Percentiles rank a stretch among this genome's conserved stretches.
Evolutionary conservation across 2,797 vertebrate genomes (phyloP).

Genomic region (Aselliscus stoliczkanus): DNA sequence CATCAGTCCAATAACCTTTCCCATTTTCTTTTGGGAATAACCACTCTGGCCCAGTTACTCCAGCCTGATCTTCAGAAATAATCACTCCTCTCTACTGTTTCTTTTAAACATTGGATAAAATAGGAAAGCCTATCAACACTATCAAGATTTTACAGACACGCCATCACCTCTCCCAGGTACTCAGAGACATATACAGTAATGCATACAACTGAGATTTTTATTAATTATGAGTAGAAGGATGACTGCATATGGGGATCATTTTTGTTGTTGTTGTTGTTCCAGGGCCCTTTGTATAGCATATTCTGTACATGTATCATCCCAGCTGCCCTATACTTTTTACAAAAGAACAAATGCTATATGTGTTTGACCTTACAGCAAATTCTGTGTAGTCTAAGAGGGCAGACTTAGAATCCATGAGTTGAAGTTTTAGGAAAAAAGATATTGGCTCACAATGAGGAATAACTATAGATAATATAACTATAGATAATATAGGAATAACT

Average conservation of each 20-base stretch:
- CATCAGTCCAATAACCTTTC: background rate
- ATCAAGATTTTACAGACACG: background rate
- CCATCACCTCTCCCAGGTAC: background rate
- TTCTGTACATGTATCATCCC: background rate
- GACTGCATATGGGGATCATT: background rate
- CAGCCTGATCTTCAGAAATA: background rate
- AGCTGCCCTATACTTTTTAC: background rate
- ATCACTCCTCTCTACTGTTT: background rate
- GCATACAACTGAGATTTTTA: background rate
- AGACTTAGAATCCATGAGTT: background rate
- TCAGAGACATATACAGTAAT: background rate
- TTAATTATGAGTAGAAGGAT: background rate
- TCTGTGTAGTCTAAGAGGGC: background rate
- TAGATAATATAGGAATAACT: background rate
- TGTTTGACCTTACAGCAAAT: background rate
- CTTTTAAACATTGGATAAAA: background rate
- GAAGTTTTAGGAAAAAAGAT: background rate
- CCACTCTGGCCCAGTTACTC: background rate
- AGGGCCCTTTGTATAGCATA: background rate
- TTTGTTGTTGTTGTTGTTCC: background rate
- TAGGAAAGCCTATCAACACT: background rate
- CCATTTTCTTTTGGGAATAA: background rate
- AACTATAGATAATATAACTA: background rate
- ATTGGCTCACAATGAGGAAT: background rate
- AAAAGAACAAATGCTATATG: background rate